Evolutionary conservation across 2,113 vertebrate genomes (phyloP), one percentile per base, ranked within the genome.

Genomic region (Megaptera novaeangliae): DNA sequence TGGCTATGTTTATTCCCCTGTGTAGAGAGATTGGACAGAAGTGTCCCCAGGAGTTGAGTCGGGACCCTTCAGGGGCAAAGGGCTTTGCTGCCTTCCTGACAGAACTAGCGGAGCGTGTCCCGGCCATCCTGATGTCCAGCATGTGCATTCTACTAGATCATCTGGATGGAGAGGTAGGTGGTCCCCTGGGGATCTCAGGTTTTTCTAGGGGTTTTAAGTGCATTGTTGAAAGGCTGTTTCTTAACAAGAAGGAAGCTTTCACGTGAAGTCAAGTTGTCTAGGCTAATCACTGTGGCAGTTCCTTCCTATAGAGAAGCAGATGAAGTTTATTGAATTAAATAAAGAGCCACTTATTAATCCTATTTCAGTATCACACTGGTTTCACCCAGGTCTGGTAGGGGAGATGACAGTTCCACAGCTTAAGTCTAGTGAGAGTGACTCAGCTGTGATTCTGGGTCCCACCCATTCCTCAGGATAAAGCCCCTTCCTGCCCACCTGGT

Each of bases 11-110:
- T 97, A 77, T 39, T 98, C 46, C 55, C 78, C 55, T 84, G 10
- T 89, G 39, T 97, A 99, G 99, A 98, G 99, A 99, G 98, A 99
- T 99, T 6, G 99, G 99, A 82, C 99, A 99, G 97, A 99, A 99
- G 97, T 99, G 99, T 90, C 99, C 98, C 2, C 99, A 99, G 95
- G 99, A 99, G 95, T 98, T 99, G 92, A 98, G 98, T 74, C 99
- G 98, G 97, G 99, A 99, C 64, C 97, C 99, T 5, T 99, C 99
- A 0, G 99, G 99, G 23, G 98, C 99, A 41, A 99, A 99, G 94
- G 99, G 99, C 83, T 99, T 99, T 94, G 98, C 99, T 25, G 88
- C 98, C 39, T 99, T 99, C 97, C 97, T 99, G 92, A 99, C 99
- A 1, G 99, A 99, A 95, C 98, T 99, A 2, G 96, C 99, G 31